Evolutionary conservation across 53 echinoderm and acorn worm species (phyloP).

Genomic region (Echinometra lucunter): DNA sequence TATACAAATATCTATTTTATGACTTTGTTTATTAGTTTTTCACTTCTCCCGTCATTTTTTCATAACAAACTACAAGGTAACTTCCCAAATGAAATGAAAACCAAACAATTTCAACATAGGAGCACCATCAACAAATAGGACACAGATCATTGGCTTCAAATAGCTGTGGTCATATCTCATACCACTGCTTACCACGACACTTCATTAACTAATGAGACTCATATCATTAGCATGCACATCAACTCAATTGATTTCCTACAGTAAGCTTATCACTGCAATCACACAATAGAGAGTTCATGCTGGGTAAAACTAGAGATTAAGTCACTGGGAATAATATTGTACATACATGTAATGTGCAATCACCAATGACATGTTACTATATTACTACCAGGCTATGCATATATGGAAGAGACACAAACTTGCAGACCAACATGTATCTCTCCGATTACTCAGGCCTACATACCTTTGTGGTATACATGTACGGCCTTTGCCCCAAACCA

Average conservation of each 20-base stretch:
- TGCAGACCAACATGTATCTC: neutral
- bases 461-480: neutral
- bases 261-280: slow-evolving; percentile 16
- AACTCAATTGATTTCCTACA: slow-evolving; percentile 37
- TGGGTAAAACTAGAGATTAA: neutral
- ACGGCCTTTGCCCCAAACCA: too few relatives aligned
- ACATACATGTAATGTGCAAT: neutral
- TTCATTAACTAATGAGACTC: neutral
- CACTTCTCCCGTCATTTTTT: neutral
- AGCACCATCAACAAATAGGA: neutral
- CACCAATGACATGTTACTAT: neutral
- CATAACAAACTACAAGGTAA: neutral
- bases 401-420: neutral
- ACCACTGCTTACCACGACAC: neutral
- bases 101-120: neutral
- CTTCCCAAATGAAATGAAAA: neutral
- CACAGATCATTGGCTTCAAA: neutral
- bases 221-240: slow-evolving; percentile 30
- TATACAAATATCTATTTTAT: neutral
- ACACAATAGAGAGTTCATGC: slow-evolving; percentile 2
- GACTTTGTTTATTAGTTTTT: neutral
- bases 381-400: slow-evolving; percentile 12
- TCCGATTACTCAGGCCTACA: neutral
- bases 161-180: neutral
- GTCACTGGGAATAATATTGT: neutral